Base-by-base conservation (phyloP, 2,888 invertebrate genomes). In the Amaurobius ferox region DNA sequence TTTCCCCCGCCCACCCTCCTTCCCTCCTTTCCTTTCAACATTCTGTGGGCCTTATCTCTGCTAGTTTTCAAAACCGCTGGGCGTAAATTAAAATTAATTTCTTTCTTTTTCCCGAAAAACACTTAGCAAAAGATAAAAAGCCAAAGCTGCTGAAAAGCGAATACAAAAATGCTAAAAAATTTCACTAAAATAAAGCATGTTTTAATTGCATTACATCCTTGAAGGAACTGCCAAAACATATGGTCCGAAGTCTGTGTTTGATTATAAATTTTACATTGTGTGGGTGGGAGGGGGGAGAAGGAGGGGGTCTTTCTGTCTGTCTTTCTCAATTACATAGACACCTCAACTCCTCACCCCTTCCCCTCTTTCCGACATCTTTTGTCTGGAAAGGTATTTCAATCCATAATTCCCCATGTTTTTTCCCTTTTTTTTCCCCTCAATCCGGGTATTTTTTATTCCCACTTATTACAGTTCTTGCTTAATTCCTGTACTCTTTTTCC, bases 71-170 rank as follows among this genome's bases (percentile, higher is more conserved):
- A 67, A 39, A 62, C 83, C 71, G 48, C 77, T 29, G 39, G 61
- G 55, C 68, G 85, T 68, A 86, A 86, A 86, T 86, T 72, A 86
- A 78, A 86, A 86, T 86, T 86, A 79, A 86, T 79, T 79, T 78
- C 76, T 76, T 61, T 26, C 28, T 55, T n/a, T 26, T 74, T n/a
- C 32, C 67, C 32, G 40, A 26, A 68, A 73, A 77, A 77, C 55
- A 66, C 76, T 74, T 16, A 29, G 23, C 16, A 30, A 55, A n/a
- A 35, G 32, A 72, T 30, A 32, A 64, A 48, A 71, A 76, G 55
- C 26, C 28, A 23, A 32, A 23, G n/a, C 32, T 48, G 28, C 28
- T 9, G n/a, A 32, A 61, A 73, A 26, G 26, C 28, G 28, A 62
- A 39, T 19, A n/a, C 16, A 39, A 44, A 29, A 48, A 64, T 26